Percentiles rank a stretch among this genome's conserved stretches.
Conservation (phyloP, 2,797 vertebrate genomes). For the Chanos chanos region DNA sequence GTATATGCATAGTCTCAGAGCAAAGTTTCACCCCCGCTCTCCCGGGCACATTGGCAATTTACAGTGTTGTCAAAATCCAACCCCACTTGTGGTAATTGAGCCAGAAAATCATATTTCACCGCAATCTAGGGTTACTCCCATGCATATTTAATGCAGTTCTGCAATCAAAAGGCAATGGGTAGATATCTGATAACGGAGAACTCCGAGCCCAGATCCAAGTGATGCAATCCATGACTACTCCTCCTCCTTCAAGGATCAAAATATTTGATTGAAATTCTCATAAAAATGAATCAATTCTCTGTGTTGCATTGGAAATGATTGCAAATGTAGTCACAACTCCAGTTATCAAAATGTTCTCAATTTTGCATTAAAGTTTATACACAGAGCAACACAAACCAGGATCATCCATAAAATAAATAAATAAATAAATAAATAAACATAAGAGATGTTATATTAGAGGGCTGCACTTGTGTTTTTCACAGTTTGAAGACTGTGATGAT, state of each 20-base stretch:
- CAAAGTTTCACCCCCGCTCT: too few relatives aligned
- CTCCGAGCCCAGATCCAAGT: conserved; percentile 20
- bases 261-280: conserved; percentile 7
- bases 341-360: too few relatives aligned
- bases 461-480: too few relatives aligned
- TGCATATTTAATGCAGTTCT: conserved; percentile 27
- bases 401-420: too few relatives aligned
- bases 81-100: conserved; percentile 10
- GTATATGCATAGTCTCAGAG: too few relatives aligned
- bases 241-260: conserved; percentile 4
- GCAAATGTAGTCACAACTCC: background rate
- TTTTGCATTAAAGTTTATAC: too few relatives aligned
- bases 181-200: conserved; percentile 35
- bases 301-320: background rate
- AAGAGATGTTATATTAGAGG: too few relatives aligned
- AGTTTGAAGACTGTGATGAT: too few relatives aligned
- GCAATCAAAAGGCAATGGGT: conserved; percentile 24
- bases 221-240: conserved; percentile 15
- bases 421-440: too few relatives aligned
- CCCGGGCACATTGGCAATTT: conserved; percentile 19
- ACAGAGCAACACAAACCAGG: too few relatives aligned
- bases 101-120: conserved; percentile 21
- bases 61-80: conserved; percentile 3
- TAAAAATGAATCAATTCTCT: background rate
- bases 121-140: conserved; percentile 19